These are phyloP conservation scores for Pyrocoelia pectoralis DNA, from an alignment of 2,888 invertebrate genomes.

Conservation along the genomic window DNA sequence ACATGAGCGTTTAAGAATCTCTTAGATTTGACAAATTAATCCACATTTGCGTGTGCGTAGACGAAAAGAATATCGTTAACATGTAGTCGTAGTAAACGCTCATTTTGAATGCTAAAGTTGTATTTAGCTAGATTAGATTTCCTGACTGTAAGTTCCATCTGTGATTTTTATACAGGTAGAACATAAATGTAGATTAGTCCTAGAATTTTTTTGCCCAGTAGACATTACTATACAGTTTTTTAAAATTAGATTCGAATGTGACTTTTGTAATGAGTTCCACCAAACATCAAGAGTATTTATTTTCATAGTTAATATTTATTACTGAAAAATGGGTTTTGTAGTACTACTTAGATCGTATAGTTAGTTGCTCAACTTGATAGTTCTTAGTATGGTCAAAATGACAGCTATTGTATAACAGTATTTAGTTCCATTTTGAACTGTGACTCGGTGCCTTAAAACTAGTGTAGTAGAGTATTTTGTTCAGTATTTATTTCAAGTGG, in stretches of 20 bases:
- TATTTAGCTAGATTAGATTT: conserved; percentile 38
- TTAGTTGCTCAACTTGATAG: conserved; percentile 37
- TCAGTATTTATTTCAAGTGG: conserved; percentile 2
- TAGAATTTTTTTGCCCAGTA: background rate
- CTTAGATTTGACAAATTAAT: background rate
- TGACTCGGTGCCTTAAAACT: conserved; percentile 40
- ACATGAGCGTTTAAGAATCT: conserved; percentile 8
- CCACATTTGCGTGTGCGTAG: background rate
- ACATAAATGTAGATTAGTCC: conserved; percentile 38
- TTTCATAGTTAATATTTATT: conserved; percentile 3
- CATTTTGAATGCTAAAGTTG: conserved; percentile 34
- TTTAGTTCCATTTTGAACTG: conserved; percentile 43
- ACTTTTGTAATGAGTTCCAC: background rate
- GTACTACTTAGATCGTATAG: conserved; percentile 7
- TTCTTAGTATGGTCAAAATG: conserved; percentile 28
- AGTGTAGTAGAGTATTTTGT: conserved; percentile 12
- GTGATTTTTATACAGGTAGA: conserved; percentile 54
- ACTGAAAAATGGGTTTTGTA: background rate
- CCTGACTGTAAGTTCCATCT: conserved; percentile 55
- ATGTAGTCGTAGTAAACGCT: conserved; percentile 11
- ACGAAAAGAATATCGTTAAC: no score
- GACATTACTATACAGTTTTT: background rate
- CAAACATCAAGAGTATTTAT: conserved; percentile 1
- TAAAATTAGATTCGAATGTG: background rate
- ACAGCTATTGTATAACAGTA: conserved; percentile 38